Evolutionary conservation across 1,140 invertebrate species (phyloP).

Genomic region (Drosophila melanica): DNA sequence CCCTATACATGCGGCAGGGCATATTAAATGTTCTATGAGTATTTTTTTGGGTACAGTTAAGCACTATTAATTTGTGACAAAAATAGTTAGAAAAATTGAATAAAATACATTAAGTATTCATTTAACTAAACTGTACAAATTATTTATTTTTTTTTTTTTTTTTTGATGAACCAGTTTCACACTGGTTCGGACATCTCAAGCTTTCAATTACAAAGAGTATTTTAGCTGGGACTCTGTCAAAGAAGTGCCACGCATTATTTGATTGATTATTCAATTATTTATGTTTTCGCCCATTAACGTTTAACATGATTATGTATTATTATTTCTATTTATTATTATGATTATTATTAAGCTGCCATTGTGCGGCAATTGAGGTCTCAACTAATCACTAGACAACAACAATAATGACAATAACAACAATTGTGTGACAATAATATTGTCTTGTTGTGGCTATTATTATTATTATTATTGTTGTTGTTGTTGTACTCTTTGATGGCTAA

Average conservation of each 20-base stretch:
- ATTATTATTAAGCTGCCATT: slow-evolving; percentile 63
- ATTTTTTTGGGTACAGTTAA: too few species aligned
- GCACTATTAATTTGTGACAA: too few species aligned
- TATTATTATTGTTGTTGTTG: slow-evolving; percentile 16
- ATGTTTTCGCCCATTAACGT: slow-evolving; percentile 32
- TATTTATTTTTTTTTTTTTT: too few species aligned
- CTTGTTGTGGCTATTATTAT: slow-evolving; percentile 1
- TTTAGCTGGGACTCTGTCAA: background rate
- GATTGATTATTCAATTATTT: slow-evolving; percentile 46
- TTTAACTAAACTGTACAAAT: background rate
- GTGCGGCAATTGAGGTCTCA: slow-evolving; percentile 75
- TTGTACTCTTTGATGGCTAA: slow-evolving; percentile 30
- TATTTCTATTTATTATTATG: slow-evolving; percentile 43
- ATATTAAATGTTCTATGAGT: background rate
- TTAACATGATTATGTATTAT: slow-evolving; percentile 31
- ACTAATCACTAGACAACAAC: slow-evolving; percentile 63
- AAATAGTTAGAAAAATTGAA: too few species aligned
- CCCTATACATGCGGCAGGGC: slow-evolving; percentile 5
- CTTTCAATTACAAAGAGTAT: background rate
- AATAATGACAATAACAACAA: slow-evolving; percentile 53
- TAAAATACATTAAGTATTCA: too few species aligned
- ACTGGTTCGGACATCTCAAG: background rate
- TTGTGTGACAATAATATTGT: slow-evolving; percentile 77
- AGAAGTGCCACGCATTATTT: slow-evolving; percentile 1
- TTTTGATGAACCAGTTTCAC: background rate